A percentile compares a stretch with the other conserved stretches of the same genome.
phyloP scores from a whole-genome alignment of 2,888 invertebrate species.

The Odontomyia ornata region DNA sequence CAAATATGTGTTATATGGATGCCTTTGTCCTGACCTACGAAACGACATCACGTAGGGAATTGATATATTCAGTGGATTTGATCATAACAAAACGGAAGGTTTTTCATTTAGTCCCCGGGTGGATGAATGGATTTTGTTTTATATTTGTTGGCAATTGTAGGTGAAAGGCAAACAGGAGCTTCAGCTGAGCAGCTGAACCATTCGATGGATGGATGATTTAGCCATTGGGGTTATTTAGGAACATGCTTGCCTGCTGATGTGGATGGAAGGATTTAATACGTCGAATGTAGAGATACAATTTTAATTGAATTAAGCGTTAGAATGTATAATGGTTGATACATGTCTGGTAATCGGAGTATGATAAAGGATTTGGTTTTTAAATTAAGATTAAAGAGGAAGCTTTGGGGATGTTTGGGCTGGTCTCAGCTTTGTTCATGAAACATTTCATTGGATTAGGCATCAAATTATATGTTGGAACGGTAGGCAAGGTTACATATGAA shows the following conservation, averaged over 20 bases:
- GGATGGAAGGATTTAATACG: slow-evolving; percentile 17
- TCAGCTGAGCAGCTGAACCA: background rate
- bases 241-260: background rate
- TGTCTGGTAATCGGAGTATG: background rate
- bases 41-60: slow-evolving; percentile 40
- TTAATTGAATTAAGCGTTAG: slow-evolving; percentile 27
- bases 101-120: slow-evolving; percentile 39
- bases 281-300: slow-evolving; percentile 35
- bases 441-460: too few relatives aligned
- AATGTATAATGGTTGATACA: background rate
- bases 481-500: too few relatives aligned
- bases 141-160: background rate
- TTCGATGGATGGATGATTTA: slow-evolving; percentile 9
- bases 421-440: too few relatives aligned
- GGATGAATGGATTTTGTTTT: slow-evolving; percentile 41
- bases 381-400: background rate
- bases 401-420: too few relatives aligned
- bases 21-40: slow-evolving; percentile 20
- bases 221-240: background rate
- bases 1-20: background rate
- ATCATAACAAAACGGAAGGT: slow-evolving; percentile 38
- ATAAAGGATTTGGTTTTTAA: background rate
- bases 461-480: too few relatives aligned
- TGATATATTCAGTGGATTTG: slow-evolving; percentile 38
- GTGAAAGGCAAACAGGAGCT: background rate